Conservation (phyloP, 2,797 vertebrate genomes). For the Meriones psammophilus region DNA sequence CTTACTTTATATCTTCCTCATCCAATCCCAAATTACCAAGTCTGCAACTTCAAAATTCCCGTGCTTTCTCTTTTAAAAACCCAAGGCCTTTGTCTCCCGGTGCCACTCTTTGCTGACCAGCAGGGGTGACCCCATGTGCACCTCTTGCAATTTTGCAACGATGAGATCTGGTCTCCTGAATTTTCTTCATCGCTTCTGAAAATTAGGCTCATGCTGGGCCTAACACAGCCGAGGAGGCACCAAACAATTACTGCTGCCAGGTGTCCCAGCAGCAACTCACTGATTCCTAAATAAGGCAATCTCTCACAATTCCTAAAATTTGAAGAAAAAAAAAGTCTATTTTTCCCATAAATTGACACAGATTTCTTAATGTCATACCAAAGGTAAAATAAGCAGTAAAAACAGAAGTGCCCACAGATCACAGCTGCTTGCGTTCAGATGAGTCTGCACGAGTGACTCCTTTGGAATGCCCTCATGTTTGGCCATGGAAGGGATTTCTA, state of each 20-base stretch:
- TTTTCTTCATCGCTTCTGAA: too few species aligned
- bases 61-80: too few species aligned
- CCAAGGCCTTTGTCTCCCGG: too few species aligned
- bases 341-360: constrained; percentile 74
- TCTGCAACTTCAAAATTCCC: too few species aligned
- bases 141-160: too few species aligned
- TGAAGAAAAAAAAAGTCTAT: neutral
- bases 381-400: constrained; percentile 61
- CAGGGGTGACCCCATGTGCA: too few species aligned
- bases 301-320: constrained; percentile 83
- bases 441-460: constrained; percentile 69
- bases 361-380: constrained; percentile 42
- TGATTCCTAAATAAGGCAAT: constrained; percentile 27
- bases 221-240: neutral
- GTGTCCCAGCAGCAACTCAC: neutral
- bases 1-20: too few species aligned
- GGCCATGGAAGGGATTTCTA: constrained; percentile 32
- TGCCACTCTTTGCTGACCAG: too few species aligned
- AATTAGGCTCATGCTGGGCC: too few species aligned
- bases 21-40: too few species aligned
- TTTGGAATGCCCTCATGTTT: constrained; percentile 77
- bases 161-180: too few species aligned
- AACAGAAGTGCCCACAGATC: constrained; percentile 33
- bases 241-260: neutral
- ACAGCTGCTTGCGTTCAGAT: constrained; percentile 70